Evolutionary conservation across 2,888 invertebrate genomes (phyloP), one percentile per base, ranked within the genome.

Genomic region (Patella depressa): DNA sequence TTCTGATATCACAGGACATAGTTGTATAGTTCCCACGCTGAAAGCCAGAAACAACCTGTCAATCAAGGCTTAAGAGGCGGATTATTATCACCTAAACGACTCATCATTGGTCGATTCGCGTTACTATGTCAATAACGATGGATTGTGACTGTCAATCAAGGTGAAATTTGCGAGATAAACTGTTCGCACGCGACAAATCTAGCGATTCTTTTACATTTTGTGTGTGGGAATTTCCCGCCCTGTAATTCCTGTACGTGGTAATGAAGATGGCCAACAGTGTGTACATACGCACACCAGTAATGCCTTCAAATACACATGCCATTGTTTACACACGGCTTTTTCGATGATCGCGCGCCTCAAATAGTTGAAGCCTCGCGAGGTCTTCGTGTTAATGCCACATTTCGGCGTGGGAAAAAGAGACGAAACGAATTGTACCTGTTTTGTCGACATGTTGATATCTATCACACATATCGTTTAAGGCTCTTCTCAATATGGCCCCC

Each of bases 181-280:
- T 55, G 55, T 11, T 53, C 71, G 75, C 75, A 75, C 75, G 75
- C 75, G 75, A 70, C 75, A 71, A 75, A 75, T 55, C 71, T 54
- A 54, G 71, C 75, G 34, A 54, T 57, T 54, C 54, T 57, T 57
- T 75, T 71, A 55, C 70, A 71, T 71, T 75, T 75, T 70, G 70
- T 72, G 72, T 76, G 76, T 76, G 76, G 76, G 76, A 76, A 76
- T 73, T 76, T 76, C 76, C 76, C 76, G 76, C 76, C 76, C 73
- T 76, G 72, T 75, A 71, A 71, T 24, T 54, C 55, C 75, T 19
- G 29, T 53, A 75, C 70, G 69, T 75, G 75, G 55, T 75, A 70
- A 71, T 53, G 29, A 75, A 57, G 70, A 54, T 71, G 69, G 34
- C 14, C 53, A 70, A 71, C 75, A 75, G 29, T 70, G 53, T 34